A percentile compares a stretch with the other conserved stretches of the same genome.
These are phyloP conservation scores for Lethocerus indicus DNA, from an alignment of 1,140 invertebrate species.

Conservation along the genomic window DNA sequence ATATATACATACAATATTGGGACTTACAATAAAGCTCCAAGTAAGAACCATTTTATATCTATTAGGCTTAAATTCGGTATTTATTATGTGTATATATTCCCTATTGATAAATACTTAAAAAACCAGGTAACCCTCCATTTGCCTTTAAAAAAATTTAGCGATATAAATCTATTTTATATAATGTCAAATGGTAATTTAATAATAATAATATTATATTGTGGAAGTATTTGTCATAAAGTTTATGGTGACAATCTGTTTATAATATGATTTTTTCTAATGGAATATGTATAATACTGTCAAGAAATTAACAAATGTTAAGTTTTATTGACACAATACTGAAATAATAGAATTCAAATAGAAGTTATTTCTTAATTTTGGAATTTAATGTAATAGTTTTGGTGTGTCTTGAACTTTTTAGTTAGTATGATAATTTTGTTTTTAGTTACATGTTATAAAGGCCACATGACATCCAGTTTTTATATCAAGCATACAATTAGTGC, in stretches of 20 bases:
- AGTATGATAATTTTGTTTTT: slow-evolving; percentile 10
- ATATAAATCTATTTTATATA: not conserved
- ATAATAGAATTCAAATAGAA: no score
- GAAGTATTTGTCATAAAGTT: no score
- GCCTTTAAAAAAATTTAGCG: not conserved
- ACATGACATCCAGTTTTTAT: slow-evolving; percentile 62
- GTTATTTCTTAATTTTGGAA: no score
- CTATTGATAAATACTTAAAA: not conserved
- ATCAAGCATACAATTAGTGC: slow-evolving; percentile 63
- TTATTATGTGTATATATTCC: not conserved
- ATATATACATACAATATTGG: slow-evolving; percentile 72
- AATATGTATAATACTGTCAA: not conserved
- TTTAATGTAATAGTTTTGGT: no score
- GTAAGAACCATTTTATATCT: slow-evolving; percentile 20
- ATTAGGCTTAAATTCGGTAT: not conserved
- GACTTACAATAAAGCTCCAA: slow-evolving; percentile 45
- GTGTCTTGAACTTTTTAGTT: no score
- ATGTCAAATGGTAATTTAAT: not conserved
- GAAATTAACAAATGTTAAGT: not conserved
- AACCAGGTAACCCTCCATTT: no score
- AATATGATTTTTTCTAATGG: not conserved
- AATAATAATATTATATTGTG: not conserved
- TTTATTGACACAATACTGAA: no score
- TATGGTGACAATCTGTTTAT: not conserved
- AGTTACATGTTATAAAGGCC: slow-evolving; percentile 35